Conservation (phyloP, 2,113 vertebrate genomes). For the Chrysemys picta region DNA sequence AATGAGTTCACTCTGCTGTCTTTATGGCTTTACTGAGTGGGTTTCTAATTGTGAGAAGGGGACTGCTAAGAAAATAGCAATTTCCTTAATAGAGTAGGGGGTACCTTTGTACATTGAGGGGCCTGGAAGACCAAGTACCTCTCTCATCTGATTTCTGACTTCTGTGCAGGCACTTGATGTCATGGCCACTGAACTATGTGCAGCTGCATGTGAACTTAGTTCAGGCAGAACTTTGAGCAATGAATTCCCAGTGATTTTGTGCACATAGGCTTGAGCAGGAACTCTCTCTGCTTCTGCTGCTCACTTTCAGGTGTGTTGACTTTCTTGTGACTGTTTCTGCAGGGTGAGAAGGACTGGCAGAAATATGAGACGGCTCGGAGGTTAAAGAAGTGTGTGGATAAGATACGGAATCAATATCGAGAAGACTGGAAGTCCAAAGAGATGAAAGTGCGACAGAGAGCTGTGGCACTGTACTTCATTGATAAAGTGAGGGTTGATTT, state of each 20-base stretch:
- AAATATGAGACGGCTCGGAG: constrained; percentile 95
- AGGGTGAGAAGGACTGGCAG: constrained; percentile 99
- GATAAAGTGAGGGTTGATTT: constrained; percentile 85
- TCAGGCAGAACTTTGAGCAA: constrained; percentile 30
- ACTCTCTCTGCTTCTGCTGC: neutral
- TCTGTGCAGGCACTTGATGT: constrained; percentile 33
- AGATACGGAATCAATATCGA: constrained; percentile 90
- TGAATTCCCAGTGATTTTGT: neutral
- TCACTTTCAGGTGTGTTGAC: neutral
- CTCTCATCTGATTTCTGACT: constrained; percentile 36
- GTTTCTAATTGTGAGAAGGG: constrained; percentile 52
- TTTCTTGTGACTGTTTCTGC: constrained; percentile 15
- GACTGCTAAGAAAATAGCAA: neutral
- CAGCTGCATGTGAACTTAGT: constrained; percentile 46
- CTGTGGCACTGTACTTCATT: constrained; percentile 96
- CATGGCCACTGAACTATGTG: constrained; percentile 48
- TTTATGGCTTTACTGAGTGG: constrained; percentile 20
- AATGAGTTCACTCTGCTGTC: constrained; percentile 36
- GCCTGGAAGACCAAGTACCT: constrained; percentile 20
- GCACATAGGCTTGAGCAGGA: neutral
- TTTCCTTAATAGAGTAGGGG: constrained; percentile 49
- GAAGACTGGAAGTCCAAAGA: constrained; percentile 99
- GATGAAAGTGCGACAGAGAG: constrained; percentile 96
- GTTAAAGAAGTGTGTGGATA: constrained; percentile 94
- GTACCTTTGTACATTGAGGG: constrained; percentile 55